These are phyloP conservation scores for Ornithoptera priamus DNA, from an alignment of 2,888 invertebrate species.

Conservation along the genomic window DNA sequence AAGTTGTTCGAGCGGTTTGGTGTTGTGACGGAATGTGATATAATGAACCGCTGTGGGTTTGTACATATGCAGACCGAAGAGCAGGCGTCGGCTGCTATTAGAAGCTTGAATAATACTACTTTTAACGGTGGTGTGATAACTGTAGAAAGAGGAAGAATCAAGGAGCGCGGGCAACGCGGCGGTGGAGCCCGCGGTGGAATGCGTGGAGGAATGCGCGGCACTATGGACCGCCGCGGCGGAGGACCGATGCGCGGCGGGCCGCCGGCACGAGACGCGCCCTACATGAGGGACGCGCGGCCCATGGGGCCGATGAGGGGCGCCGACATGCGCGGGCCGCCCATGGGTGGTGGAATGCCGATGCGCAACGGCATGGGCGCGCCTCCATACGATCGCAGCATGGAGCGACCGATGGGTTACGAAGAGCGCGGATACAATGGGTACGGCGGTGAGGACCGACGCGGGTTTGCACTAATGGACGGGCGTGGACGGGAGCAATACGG, in stretches of 20 bases:
- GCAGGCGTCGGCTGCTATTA: constrained; percentile 90
- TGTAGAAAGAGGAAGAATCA: constrained; percentile 90
- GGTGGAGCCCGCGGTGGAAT: constrained; percentile 72
- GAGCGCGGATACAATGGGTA: constrained; percentile 69
- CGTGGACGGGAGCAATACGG: constrained; percentile 62
- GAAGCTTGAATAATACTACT: constrained; percentile 87
- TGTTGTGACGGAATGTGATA: constrained; percentile 94
- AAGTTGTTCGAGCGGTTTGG: constrained; percentile 93
- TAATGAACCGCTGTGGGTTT: constrained; percentile 96
- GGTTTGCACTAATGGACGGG: constrained; percentile 68
- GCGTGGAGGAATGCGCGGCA: constrained; percentile 67
- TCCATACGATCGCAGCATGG: constrained; percentile 50
- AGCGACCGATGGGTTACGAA: constrained; percentile 55
- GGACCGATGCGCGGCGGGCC: constrained; percentile 57
- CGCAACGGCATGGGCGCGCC: constrained; percentile 73
- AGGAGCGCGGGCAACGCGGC: constrained; percentile 82
- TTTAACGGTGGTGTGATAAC: constrained; percentile 92
- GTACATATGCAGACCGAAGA: constrained; percentile 93
- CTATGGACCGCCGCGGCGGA: constrained; percentile 59
- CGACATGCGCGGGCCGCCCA: constrained; percentile 66
- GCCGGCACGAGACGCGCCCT: constrained; percentile 50
- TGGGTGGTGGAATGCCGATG: constrained; percentile 48
- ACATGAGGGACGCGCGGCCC: constrained; percentile 52
- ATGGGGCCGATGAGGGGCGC: constrained; percentile 58
- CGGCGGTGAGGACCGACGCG: constrained; percentile 70